A percentile compares a stretch with the other conserved stretches of the same genome.
Evolutionary conservation across 2,888 invertebrate species (phyloP).

Genomic region (Dynastes tityus): DNA sequence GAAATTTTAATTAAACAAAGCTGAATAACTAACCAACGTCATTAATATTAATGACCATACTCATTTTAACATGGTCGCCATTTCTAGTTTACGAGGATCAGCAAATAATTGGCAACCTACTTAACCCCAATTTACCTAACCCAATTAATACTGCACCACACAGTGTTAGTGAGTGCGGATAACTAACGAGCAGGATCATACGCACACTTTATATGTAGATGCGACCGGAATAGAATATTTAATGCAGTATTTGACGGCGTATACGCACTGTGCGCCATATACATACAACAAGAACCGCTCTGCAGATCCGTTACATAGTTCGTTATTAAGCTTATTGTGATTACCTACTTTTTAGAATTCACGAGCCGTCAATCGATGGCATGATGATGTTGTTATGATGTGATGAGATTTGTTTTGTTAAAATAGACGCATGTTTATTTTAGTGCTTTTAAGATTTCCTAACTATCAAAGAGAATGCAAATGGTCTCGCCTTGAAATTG

Average conservation of each 20-base stretch:
- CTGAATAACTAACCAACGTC: constrained; percentile 4
- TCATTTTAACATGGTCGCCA: constrained; percentile 6
- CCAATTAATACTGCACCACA: constrained; percentile 26
- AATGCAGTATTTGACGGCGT: constrained; percentile 7
- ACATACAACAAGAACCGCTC: neutral
- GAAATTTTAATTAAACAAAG: neutral
- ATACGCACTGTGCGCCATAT: neutral
- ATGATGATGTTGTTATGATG: neutral
- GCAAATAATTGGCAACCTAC: constrained; percentile 36
- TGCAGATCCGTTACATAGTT: neutral
- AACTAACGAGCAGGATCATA: constrained; percentile 1
- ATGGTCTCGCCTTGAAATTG: too few relatives aligned
- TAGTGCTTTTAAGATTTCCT: too few relatives aligned
- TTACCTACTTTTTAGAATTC: neutral
- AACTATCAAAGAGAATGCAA: too few relatives aligned
- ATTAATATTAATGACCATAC: constrained; percentile 33
- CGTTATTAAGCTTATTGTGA: constrained; percentile 1
- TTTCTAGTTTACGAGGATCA: constrained; percentile 26
- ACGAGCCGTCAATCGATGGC: neutral
- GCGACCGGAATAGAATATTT: constrained; percentile 36
- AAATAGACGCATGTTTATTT: too few relatives aligned
- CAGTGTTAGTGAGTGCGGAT: neutral
- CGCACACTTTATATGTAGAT: constrained; percentile 28
- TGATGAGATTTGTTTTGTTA: too few relatives aligned
- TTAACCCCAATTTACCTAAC: constrained; percentile 46